phyloP scores from a whole-genome alignment of 2,888 invertebrate species.

The Synanthedon andrenaeformis region DNA sequence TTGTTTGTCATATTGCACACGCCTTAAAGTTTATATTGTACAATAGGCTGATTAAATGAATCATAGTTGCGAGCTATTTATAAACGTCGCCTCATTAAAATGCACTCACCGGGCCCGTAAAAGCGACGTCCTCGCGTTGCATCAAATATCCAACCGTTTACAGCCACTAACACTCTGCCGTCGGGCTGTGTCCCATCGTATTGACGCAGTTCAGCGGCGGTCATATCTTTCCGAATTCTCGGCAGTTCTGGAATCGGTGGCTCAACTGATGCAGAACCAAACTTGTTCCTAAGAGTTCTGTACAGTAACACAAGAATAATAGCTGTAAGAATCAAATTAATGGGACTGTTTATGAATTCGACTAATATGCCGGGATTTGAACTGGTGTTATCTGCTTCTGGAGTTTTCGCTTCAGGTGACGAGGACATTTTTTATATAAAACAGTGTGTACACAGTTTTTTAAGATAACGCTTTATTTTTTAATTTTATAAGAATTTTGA shows the following conservation, averaged over 20 bases:
- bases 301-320: constrained; percentile 75
- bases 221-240: constrained; percentile 90
- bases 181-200: constrained; percentile 90
- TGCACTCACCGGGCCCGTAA: constrained; percentile 90
- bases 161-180: constrained; percentile 90
- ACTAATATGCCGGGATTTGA: constrained; percentile 38
- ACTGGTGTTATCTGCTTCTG: constrained; percentile 26
- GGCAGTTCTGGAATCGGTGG: constrained; percentile 67
- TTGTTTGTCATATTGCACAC: too few species aligned
- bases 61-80: constrained; percentile 38
- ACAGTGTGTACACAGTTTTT: constrained; percentile 7
- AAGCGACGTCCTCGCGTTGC: constrained; percentile 90
- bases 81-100: constrained; percentile 27
- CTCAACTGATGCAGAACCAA: constrained; percentile 31
- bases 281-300: constrained; percentile 72
- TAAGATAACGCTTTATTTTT: constrained; percentile 15
- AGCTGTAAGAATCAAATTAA: constrained; percentile 74
- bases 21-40: not conserved
- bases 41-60: not conserved
- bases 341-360: constrained; percentile 73
- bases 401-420: constrained; percentile 32
- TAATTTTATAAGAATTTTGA: constrained; percentile 20
- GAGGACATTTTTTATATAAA: constrained; percentile 34
- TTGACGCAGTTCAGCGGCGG: constrained; percentile 84
- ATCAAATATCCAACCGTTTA: constrained; percentile 96